Base-by-base conservation (phyloP, 2,113 vertebrate species). In the Callospermophilus lateralis region DNA sequence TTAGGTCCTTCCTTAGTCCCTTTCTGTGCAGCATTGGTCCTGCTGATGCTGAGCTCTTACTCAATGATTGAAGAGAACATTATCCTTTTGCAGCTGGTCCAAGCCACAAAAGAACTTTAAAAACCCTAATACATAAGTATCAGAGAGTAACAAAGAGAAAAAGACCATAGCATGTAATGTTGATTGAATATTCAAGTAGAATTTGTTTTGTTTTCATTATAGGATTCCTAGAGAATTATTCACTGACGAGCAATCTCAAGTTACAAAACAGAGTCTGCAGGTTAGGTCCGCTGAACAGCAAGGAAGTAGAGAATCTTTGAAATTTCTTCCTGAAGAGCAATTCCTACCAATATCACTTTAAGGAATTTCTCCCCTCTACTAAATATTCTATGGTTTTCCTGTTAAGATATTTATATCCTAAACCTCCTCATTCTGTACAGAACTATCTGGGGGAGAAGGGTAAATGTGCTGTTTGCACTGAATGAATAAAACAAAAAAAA, bases 191-290 rank as follows among this genome's bases (percentile, higher is more conserved):
- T 19, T 17, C 28, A 48, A 81, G 37, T n/a, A 65, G 24, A 89
- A 90, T 92, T 94, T 26, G 81, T 92, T 97, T 89, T 94, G 70
- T 61, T 92, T 81, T 61, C 73, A n/a, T 24, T 32, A 3, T 88
- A 58, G 87, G 37, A 58, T 7, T 4, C 1, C 16, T 48, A 61
- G 63, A 28, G 8, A 39, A 11, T 55, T 83, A 63, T 42, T 34
- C 26, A 11, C 17, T 58, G 51, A 22, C 45, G 90, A 89, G 26
- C 63, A 63, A 84, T 48, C 80, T 94, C 77, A 76, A 89, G 22
- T 89, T 90, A 85, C 55, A 90, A 93, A 97, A 83, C n/a, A 34
- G 28, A 92, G 42, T 30, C 7, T 67, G 24, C 10, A 65, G 22
- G 16, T 45, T 83, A 53, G 11, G 28, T 9, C 13, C 37, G 26